These are phyloP conservation scores for Seriola aureovittata DNA, from an alignment of 2,113 vertebrate species.

Conservation along the genomic window DNA sequence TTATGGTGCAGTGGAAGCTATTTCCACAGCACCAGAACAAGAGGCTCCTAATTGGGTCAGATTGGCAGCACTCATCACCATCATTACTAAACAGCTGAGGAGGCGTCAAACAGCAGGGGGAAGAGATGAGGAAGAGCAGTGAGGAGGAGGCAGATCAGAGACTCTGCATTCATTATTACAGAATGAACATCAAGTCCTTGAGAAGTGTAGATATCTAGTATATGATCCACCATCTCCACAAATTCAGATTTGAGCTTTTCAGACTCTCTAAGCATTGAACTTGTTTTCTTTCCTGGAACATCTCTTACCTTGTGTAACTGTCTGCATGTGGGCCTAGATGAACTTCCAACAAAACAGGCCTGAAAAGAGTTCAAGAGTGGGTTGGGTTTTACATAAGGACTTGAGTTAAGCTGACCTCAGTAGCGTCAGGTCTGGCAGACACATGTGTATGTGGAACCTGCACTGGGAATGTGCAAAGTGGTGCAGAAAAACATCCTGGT, in stretches of 20 bases:
- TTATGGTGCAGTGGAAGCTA: slow-evolving; percentile 60
- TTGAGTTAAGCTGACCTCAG: slow-evolving; percentile 13
- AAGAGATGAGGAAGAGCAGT: slow-evolving; percentile 7
- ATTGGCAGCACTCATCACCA: slow-evolving; percentile 54
- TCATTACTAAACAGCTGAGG: slow-evolving; percentile 55
- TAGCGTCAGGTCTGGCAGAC: slow-evolving; percentile 52
- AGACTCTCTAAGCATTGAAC: background rate
- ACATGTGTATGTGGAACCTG: slow-evolving; percentile 41
- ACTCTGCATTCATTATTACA: background rate
- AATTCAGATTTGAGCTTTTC: background rate
- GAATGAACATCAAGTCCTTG: background rate
- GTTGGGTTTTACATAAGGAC: slow-evolving; percentile 22
- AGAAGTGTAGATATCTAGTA: background rate
- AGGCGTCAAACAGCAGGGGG: slow-evolving; percentile 24
- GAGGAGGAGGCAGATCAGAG: slow-evolving; percentile 1
- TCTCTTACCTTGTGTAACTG: slow-evolving; percentile 7
- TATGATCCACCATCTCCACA: background rate
- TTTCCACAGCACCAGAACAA: slow-evolving; percentile 63
- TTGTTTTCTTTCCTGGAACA: slow-evolving; percentile 28
- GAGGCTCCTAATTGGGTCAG: slow-evolving; percentile 75
- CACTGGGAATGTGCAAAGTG: slow-evolving; percentile 44
- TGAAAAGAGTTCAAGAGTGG: slow-evolving; percentile 37
- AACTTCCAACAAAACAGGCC: background rate
- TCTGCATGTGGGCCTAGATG: slow-evolving; percentile 18
- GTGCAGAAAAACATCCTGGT: slow-evolving; percentile 40